Percentiles rank a stretch among this genome's conserved stretches.
Conservation (phyloP, 2,888 invertebrate species). For the Lissonota sp. region DNA sequence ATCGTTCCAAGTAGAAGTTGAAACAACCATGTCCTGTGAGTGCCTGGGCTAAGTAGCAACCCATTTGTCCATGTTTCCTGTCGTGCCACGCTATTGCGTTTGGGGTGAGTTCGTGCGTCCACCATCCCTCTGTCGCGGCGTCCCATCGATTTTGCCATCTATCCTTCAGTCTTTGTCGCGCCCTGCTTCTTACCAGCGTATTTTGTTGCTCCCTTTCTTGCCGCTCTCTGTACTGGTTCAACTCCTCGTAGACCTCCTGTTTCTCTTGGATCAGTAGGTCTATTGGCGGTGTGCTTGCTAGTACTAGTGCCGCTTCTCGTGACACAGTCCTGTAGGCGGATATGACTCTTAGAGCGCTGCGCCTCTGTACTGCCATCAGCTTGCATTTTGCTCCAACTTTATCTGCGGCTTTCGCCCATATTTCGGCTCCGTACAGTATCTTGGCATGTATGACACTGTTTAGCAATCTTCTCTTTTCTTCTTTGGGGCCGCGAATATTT, state of each 20-base stretch:
- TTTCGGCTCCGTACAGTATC: constrained; percentile 52
- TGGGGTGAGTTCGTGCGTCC: constrained; percentile 51
- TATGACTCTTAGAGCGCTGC: constrained; percentile 34
- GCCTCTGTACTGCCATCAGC: constrained; percentile 30
- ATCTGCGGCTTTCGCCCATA: constrained; percentile 44
- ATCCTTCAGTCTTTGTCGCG: not conserved
- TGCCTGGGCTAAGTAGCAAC: constrained; percentile 63
- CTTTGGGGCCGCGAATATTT: constrained; percentile 54
- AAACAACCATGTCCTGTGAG: constrained; percentile 70
- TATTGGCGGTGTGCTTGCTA: too few relatives aligned
- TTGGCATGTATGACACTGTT: constrained; percentile 46
- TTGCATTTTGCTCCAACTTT: constrained; percentile 4
- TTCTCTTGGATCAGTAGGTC: constrained; percentile 42
- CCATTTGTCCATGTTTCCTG: constrained; percentile 46
- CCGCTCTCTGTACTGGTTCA: not conserved
- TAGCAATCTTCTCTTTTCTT: constrained; percentile 45
- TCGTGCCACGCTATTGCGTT: constrained; percentile 39
- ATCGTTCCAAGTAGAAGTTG: constrained; percentile 59
- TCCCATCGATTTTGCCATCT: constrained; percentile 34
- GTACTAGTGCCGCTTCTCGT: constrained; percentile 29
- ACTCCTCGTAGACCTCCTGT: constrained; percentile 32
- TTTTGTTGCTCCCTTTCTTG: not conserved
- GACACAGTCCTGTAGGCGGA: constrained; percentile 49
- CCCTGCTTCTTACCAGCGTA: not conserved
- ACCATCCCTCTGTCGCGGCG: constrained; percentile 16